Evolutionary conservation across 2,888 invertebrate genomes (phyloP), one percentile per base, ranked within the genome.

Genomic region (Sepioteuthis lessoniana): DNA sequence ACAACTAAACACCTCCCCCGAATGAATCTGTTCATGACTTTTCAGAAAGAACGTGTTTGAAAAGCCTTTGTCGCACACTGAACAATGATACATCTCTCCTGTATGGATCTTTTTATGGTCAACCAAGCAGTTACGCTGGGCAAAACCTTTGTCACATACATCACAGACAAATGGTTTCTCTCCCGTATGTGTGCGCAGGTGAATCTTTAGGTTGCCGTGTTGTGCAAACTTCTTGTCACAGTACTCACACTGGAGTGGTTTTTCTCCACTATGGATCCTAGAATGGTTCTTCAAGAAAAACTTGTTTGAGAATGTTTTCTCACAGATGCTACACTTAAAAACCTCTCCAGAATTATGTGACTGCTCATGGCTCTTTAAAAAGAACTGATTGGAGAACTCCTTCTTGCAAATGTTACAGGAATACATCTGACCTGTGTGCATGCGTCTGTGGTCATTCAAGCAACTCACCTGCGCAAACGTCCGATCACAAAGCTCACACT

Each of bases 381-480:
- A 92, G 92, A 92, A 92, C 31, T 92, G 92, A 31, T 92, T 92
- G 0, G 92, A 92, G 42, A 92, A 92, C 35, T 92, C 92, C 19
- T 47, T 92, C 37, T 92, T 46, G 28, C 92, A 92, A 46, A 92
- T 21, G 31, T 31, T n/a, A n/a, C 92, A 92, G 7, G 47, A 31
- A 28, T 92, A 92, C 25, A 47, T 92, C 16, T 92, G 37, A n/a
- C 92, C 92, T 31, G 92, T n/a, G 92, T 92, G 92, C 5, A 21
- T 42, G 46, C 92, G 92, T 92, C n/a, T 92, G 47, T 92, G 92
- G 92, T 92, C 92, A 46, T 92, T 92, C n/a, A 92, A n/a, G 35
- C 92, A 92, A 19, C n/a, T 46, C 92, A 92, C n/a, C 92, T 92
- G 92, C 46, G 92, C 47, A 46, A 92, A 92, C 42, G 92, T 46